Conservation (phyloP, 2,113 vertebrate species). For the Vireo altiloquus region DNA sequence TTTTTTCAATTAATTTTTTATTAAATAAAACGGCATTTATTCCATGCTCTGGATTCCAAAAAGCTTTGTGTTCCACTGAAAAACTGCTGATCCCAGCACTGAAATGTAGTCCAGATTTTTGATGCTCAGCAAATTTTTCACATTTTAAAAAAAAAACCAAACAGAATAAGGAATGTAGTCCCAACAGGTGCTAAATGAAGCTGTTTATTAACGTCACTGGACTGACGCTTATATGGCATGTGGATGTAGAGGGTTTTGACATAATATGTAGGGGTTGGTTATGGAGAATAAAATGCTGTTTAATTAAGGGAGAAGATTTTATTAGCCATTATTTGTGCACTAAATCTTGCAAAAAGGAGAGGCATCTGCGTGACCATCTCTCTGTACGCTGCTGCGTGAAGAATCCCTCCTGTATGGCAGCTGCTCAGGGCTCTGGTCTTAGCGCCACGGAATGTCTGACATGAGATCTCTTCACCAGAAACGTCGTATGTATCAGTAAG, state of each 20-base stretch:
- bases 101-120: background rate
- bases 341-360: background rate
- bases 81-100: background rate
- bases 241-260: background rate
- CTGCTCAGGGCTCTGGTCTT: background rate
- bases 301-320: background rate
- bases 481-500: background rate
- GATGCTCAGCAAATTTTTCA: background rate
- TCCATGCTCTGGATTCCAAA: background rate
- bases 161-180: background rate
- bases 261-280: background rate
- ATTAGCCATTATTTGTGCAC: background rate
- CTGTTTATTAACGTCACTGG: background rate
- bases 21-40: background rate
- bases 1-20: background rate
- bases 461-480: background rate
- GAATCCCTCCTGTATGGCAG: background rate
- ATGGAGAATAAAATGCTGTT: background rate
- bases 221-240: background rate
- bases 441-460: background rate
- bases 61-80: background rate
- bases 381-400: background rate
- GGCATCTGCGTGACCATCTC: background rate
- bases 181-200: background rate
- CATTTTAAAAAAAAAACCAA: fast-evolving